phyloP scores from a whole-genome alignment of 2,113 vertebrate genomes.

The Pomatostomus ruficeps region DNA sequence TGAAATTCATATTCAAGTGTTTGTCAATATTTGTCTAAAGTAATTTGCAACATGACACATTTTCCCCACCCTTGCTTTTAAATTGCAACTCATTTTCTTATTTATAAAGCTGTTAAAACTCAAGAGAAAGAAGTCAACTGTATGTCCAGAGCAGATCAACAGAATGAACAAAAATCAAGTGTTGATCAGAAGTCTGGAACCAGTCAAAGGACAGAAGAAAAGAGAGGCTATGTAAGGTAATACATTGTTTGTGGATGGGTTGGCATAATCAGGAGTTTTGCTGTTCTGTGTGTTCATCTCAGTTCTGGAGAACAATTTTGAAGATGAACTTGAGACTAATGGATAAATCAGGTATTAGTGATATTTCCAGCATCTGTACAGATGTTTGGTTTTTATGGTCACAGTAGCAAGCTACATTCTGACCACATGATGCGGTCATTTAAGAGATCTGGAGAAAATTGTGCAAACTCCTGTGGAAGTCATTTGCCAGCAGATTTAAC shows the following conservation, averaged over 20 bases:
- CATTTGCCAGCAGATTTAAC: not conserved
- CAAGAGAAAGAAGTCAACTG: not conserved
- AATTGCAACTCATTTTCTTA: not conserved
- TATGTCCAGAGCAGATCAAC: not conserved
- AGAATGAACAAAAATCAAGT: constrained; percentile 5
- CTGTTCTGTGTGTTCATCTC: not conserved
- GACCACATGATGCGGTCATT: not conserved
- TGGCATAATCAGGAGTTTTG: not conserved
- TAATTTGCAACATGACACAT: not conserved
- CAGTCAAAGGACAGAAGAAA: not conserved
- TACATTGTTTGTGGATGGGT: not conserved
- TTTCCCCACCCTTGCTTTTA: not conserved
- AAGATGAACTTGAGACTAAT: not conserved
- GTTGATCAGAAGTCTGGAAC: not conserved
- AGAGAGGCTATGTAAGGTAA: constrained; percentile 59
- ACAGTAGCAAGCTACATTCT: not conserved
- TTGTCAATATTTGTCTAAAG: not conserved
- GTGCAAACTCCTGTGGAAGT: not conserved
- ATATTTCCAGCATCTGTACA: not conserved
- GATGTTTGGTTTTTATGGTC: not conserved
- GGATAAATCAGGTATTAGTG: not conserved
- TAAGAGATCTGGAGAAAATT: not conserved
- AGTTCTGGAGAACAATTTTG: not conserved
- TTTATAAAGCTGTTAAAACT: not conserved
- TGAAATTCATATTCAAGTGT: not conserved